These are phyloP conservation scores for Atractosteus spatula DNA, from an alignment of 2,113 vertebrate genomes.

Conservation along the genomic window DNA sequence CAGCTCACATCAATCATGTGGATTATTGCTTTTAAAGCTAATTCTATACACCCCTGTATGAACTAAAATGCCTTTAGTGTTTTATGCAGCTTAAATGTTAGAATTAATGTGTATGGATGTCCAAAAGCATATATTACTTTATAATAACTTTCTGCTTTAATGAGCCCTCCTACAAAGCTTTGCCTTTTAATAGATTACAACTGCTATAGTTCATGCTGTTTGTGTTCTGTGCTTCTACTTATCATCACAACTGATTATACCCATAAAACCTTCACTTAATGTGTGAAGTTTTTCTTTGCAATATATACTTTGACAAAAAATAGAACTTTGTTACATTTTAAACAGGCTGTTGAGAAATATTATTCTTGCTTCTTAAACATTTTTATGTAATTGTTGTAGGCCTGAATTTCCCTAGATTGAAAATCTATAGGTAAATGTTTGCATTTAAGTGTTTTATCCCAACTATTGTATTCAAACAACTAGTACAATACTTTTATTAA, in stretches of 20 bases:
- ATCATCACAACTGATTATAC: constrained; percentile 32
- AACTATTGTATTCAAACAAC: too few species aligned
- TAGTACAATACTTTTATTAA: too few species aligned
- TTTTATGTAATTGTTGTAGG: too few species aligned
- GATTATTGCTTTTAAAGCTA: background rate
- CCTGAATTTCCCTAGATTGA: too few species aligned
- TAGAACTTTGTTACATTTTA: too few species aligned
- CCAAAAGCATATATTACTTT: constrained; percentile 59
- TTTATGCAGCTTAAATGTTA: constrained; percentile 46
- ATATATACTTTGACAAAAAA: too few species aligned
- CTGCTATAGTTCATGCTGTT: constrained; percentile 54
- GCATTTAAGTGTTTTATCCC: too few species aligned
- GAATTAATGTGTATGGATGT: constrained; percentile 59
- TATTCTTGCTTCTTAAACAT: too few species aligned
- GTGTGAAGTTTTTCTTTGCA: constrained; percentile 16
- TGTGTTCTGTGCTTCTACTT: constrained; percentile 44
- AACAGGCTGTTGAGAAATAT: too few species aligned
- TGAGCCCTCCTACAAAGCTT: constrained; percentile 61
- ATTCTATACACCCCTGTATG: background rate
- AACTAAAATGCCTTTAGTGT: constrained; percentile 5
- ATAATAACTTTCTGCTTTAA: constrained; percentile 44
- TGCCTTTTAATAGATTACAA: constrained; percentile 52
- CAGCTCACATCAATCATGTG: background rate
- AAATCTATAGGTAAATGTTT: too few species aligned
- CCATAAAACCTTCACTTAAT: constrained; percentile 22